phyloP scores from a whole-genome alignment of 2,797 vertebrate genomes.

The Eurystomus glaucurus region DNA sequence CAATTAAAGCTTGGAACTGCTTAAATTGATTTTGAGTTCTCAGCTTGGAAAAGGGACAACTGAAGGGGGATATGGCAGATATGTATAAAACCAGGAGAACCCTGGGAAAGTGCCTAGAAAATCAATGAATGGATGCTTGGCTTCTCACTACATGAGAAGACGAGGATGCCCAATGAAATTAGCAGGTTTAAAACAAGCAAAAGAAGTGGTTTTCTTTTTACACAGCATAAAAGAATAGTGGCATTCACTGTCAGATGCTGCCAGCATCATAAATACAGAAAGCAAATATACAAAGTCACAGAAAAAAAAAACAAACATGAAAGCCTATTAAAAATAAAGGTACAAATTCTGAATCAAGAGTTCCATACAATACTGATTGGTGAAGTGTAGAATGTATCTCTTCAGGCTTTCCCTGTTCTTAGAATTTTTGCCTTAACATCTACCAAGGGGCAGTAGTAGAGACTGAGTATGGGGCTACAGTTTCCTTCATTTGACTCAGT shows the following conservation, averaged over 20 bases:
- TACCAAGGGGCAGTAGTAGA: neutral
- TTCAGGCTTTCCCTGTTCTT: neutral
- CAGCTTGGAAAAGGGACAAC: slow-evolving; percentile 38
- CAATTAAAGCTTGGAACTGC: slow-evolving; percentile 60
- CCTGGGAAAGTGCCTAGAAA: slow-evolving; percentile 65
- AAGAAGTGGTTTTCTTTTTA: neutral
- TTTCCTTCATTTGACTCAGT: neutral
- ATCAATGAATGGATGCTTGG: slow-evolving; percentile 50
- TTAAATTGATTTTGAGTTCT: slow-evolving; percentile 48
- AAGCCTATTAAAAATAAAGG: neutral
- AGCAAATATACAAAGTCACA: neutral
- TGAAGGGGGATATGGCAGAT: slow-evolving; percentile 41
- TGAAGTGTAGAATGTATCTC: neutral
- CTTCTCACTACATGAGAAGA: slow-evolving; percentile 10
- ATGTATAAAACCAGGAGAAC: slow-evolving; percentile 46
- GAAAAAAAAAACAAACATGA: neutral
- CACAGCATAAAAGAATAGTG: neutral
- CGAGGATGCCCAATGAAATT: slow-evolving; percentile 35
- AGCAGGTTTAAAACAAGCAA: slow-evolving; percentile 17
- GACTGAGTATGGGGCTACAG: neutral
- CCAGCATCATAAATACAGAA: neutral
- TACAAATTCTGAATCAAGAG: neutral
- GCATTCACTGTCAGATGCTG: neutral
- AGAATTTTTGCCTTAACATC: neutral
- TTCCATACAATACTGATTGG: neutral